Percentiles rank a stretch among this genome's conserved stretches.
Evolutionary conservation across 2,888 invertebrate genomes (phyloP).

Genomic region (Deilephila elpenor): DNA sequence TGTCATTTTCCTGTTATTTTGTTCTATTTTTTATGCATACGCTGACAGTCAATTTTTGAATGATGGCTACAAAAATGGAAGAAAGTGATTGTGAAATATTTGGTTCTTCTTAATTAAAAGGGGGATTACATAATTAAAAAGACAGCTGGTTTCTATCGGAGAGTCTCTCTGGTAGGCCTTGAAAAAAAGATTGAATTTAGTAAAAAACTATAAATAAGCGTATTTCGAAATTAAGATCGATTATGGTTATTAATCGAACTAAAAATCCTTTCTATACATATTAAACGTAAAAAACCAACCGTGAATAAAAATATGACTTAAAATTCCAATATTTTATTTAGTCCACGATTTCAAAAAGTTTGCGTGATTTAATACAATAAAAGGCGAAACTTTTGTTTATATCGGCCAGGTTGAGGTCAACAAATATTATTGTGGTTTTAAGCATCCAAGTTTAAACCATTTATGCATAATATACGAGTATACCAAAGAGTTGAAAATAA

Average conservation of each 20-base stretch:
- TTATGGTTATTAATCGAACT: background rate
- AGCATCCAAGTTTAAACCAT: background rate
- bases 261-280: background rate
- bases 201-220: no score
- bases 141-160: no score
- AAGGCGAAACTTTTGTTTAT: background rate
- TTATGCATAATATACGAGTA: background rate
- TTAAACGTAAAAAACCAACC: background rate
- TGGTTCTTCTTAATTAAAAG: no score
- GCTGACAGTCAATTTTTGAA: no score
- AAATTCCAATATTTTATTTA: background rate
- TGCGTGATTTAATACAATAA: background rate
- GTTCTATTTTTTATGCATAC: no score
- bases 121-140: no score
- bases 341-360: constrained; percentile 6
- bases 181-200: no score
- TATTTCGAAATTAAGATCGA: no score
- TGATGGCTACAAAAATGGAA: no score
- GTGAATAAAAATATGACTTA: background rate
- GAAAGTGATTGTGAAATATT: no score
- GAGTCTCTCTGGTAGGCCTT: no score
- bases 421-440: constrained; percentile 6
- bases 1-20: no score
- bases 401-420: background rate
- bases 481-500: background rate